Conservation (phyloP, 1,140 invertebrate genomes). For the Diabrotica undecimpunctata region DNA sequence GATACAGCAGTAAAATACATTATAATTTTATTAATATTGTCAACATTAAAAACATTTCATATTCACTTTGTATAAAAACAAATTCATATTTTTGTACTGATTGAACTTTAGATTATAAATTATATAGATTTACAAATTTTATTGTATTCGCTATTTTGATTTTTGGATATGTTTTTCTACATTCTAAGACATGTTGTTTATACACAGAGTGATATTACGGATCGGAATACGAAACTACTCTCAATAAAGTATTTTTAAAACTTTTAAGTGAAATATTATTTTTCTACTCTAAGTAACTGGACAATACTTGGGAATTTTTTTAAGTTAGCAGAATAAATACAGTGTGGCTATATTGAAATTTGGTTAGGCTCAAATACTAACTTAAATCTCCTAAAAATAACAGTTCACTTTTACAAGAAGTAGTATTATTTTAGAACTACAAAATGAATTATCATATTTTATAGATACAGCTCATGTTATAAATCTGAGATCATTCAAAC, state of each 20-base stretch:
- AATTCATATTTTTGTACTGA: conserved; percentile 25
- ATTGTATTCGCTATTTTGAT: conserved; percentile 11
- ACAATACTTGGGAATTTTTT: neutral
- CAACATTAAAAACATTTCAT: conserved; percentile 25
- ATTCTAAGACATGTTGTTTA: conserved; percentile 20
- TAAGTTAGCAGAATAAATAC: neutral
- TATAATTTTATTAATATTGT: conserved; percentile 24
- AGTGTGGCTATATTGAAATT: neutral
- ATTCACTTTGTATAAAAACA: conserved; percentile 32
- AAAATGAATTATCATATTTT: too few species aligned
- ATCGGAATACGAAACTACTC: neutral
- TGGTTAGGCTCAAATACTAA: neutral
- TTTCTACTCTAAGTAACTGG: neutral
- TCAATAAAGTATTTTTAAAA: neutral
- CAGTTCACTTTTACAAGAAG: neutral
- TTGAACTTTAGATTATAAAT: conserved; percentile 4
- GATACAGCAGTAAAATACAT: neutral
- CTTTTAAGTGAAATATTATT: neutral
- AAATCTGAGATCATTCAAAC: too few species aligned
- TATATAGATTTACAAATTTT: neutral
- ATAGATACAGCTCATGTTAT: too few species aligned
- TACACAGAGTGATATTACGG: conserved; percentile 29
- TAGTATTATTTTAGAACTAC: too few species aligned
- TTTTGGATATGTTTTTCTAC: conserved; percentile 29
- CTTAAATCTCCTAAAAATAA: neutral